phyloP scores from a whole-genome alignment of 1,140 invertebrate species.

The Pseudomyrmex gracilis region DNA sequence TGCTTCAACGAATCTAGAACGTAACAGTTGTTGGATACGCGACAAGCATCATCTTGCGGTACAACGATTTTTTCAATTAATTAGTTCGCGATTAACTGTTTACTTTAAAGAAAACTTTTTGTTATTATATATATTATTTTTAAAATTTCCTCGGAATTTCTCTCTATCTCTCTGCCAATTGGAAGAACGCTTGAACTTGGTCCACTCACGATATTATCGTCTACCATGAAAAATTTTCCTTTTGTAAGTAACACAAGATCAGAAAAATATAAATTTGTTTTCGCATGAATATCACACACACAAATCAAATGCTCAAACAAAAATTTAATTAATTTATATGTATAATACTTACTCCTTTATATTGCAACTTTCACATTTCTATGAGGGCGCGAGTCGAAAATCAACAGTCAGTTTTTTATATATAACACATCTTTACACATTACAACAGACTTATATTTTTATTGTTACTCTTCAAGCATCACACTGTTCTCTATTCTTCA shows the following conservation, averaged over 20 bases:
- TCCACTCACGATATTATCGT: background rate
- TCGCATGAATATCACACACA: background rate
- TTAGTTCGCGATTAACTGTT: background rate
- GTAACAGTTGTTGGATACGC: background rate
- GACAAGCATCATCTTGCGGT: background rate
- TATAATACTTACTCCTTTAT: too few species aligned
- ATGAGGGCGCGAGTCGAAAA: too few species aligned
- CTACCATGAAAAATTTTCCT: slow-evolving; percentile 39
- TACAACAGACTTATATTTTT: too few species aligned
- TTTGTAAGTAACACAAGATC: slow-evolving; percentile 54
- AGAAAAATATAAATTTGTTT: background rate
- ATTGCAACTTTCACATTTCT: background rate
- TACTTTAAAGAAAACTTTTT: slow-evolving; percentile 2
- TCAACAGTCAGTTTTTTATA: too few species aligned
- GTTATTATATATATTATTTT: background rate
- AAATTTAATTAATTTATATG: background rate
- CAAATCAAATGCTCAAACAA: background rate
- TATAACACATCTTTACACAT: too few species aligned
- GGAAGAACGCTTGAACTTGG: background rate
- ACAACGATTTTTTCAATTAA: background rate
- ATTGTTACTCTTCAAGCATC: too few species aligned
- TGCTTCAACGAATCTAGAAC: background rate
- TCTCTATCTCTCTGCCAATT: background rate
- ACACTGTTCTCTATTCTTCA: background rate
- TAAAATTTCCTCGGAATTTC: background rate